These are phyloP conservation scores for Euschistus heros DNA, from an alignment of 1,140 invertebrate species.

Conservation along the genomic window DNA sequence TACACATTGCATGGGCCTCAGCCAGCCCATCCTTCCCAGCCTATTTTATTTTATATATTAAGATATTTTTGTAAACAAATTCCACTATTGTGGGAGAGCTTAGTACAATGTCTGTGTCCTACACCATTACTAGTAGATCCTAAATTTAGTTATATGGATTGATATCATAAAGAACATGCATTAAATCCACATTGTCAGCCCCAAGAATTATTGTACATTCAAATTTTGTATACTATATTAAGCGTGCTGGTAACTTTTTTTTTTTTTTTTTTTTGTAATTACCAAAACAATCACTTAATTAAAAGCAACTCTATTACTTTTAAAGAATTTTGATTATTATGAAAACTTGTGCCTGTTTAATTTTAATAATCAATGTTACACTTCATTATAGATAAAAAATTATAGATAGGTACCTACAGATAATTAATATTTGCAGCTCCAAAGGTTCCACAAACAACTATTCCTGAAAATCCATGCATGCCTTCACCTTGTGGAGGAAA, in stretches of 20 bases:
- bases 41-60: no score
- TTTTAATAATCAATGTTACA: background rate
- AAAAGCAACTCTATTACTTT: background rate
- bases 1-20: no score
- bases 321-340: background rate
- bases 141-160: no score
- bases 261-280: background rate
- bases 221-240: no score
- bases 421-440: background rate
- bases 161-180: no score
- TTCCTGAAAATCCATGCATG: conserved; percentile 51
- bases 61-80: no score
- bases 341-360: background rate
- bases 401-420: background rate
- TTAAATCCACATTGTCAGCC: no score
- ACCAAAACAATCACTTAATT: background rate
- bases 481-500: conserved; percentile 75
- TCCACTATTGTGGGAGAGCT: no score
- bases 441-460: conserved; percentile 25
- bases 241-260: background rate
- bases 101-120: no score
- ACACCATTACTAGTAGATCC: no score
- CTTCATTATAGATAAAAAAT: background rate
- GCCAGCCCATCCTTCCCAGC: no score
- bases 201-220: no score